Base-by-base conservation (phyloP, 2,888 invertebrate genomes). In the Halictus quadricinctus region DNA sequence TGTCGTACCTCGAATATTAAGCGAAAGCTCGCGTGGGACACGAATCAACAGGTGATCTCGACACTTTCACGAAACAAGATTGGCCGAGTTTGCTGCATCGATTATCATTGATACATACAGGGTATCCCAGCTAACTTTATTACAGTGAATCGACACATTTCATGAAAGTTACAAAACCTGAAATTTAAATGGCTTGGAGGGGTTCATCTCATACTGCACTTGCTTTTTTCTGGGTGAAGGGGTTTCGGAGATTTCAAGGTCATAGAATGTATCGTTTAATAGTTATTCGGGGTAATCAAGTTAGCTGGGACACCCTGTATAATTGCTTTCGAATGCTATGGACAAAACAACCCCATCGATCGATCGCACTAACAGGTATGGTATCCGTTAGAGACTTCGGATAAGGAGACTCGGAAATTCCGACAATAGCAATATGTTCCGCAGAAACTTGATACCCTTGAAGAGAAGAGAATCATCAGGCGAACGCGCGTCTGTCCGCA, bases 391-490 rank as follows among this genome's bases (percentile, higher is more conserved):
- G 60, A 80, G 77, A 66, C 48, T 64, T 25, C 69, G 76, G 50
- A 79, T 82, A 77, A 74, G 74, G 46, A 82, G 36, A 64, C 74
- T 50, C 72, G 66, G 70, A 70, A 74, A 77, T 50, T 21, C 76
- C 58, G 21, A 43, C 13, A 21, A 18, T 50, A 58, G 15, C 46
- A 46, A 50, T 36, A 66, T n/a, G 54, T 72, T 41, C 50, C 64
- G 46, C 41, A 18, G 80, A 80, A 80, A 85, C 84, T 29, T n/a
- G 84, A 80, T 85, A 84, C 84, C 85, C 85, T 84, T 85, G 85
- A 83, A 66, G 8, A 36, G 29, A 75, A 58, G 43, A 70, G 73
- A 77, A 60, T 80, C 73, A 50, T 41, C 13, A 50, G 50, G 43
- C 48, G 25, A 54, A 43, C 74, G 43, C 25, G 43, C 66, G 36